Evolutionary conservation across 1,140 invertebrate genomes (phyloP), one percentile per base, ranked within the genome.

Genomic region (Pseudomyrmex pallidus): DNA sequence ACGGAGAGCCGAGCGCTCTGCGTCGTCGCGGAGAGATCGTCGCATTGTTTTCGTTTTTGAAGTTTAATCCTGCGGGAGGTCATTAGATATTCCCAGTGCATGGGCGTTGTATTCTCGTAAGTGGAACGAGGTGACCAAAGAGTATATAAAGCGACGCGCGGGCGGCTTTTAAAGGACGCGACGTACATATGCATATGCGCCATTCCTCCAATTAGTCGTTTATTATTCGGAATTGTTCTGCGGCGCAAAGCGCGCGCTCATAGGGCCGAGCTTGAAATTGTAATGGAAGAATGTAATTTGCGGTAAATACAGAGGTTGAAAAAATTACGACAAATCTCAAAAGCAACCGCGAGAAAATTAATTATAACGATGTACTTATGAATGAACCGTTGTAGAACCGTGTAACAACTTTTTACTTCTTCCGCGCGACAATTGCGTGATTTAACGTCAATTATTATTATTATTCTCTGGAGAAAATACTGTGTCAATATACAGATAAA

Each of bases 51-150:
- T 70, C 76, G 54, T 59, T 78, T 72, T 7, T 66, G 54, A 80
- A 80, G 66, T 80, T 80, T 80, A 80, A 80, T 80, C 76, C 54
- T 66, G 54, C 17, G 66, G 76, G 56, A 80, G 54, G 66, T 56
- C 66, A 80, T 80, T 80, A 80, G 66, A 72, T 80, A 80, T 80
- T 80, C 76, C 44, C 76, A 70, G 70, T 80, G 76, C 76, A 22
- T 72, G 76, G 76, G 20, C 44, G 56, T 70, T 72, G 66, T 48
- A 50, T n/a, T 3, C n/a, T 48, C 64, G 66, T 48, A 59, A 72
- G 66, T 72, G 44, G 66, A 72, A 70, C 76, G 66, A 80, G 76
- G 66, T 80, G 66, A 72, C 76, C 66, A 61, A 72, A 78, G 66
- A 46, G 54, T 72, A 50, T 72, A 80, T 70, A 80, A 61, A 70